Conservation (phyloP, 2,888 invertebrate genomes). For the Caenorhabditis panamensis region DNA sequence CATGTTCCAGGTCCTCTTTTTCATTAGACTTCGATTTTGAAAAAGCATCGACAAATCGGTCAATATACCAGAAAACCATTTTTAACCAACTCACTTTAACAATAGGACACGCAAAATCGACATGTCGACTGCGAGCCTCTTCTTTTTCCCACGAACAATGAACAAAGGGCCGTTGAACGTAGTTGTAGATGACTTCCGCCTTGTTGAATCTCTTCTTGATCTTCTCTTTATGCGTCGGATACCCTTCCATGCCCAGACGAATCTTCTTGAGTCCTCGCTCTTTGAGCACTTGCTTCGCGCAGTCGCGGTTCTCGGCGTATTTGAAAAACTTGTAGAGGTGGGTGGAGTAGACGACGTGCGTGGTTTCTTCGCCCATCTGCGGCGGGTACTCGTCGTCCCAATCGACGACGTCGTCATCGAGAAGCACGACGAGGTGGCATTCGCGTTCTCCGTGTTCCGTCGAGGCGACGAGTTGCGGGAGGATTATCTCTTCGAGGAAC, state of each 20-base stretch:
- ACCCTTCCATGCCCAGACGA: conserved; percentile 96
- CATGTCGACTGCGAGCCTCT: conserved; percentile 97
- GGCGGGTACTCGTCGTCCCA: conserved; percentile 99
- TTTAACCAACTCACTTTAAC: conserved; percentile 71
- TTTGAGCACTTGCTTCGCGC: conserved; percentile 95
- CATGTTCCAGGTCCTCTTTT: too few relatives aligned
- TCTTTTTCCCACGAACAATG: conserved; percentile 99
- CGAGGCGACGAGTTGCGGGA: conserved; percentile 93
- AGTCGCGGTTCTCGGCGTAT: conserved; percentile 99
- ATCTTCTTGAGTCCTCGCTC: conserved; percentile 99
- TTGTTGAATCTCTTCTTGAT: conserved; percentile 94
- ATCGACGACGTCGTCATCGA: conserved; percentile 95
- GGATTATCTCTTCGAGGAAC: conserved; percentile 94
- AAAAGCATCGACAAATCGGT: background rate
- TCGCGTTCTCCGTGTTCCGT: conserved; percentile 92
- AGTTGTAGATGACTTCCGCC: conserved; percentile 98
- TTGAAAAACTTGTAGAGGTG: conserved; percentile 86
- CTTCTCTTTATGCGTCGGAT: conserved; percentile 99
- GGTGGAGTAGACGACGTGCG: conserved; percentile 87
- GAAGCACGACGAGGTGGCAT: conserved; percentile 95
- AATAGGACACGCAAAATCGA: conserved; percentile 86
- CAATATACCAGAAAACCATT: too few relatives aligned
- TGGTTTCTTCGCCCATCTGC: conserved; percentile 96
- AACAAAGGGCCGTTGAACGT: conserved; percentile 98
- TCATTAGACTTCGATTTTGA: background rate